Conservation (phyloP, 2,797 vertebrate species). For the Gymnothorax javanicus region DNA sequence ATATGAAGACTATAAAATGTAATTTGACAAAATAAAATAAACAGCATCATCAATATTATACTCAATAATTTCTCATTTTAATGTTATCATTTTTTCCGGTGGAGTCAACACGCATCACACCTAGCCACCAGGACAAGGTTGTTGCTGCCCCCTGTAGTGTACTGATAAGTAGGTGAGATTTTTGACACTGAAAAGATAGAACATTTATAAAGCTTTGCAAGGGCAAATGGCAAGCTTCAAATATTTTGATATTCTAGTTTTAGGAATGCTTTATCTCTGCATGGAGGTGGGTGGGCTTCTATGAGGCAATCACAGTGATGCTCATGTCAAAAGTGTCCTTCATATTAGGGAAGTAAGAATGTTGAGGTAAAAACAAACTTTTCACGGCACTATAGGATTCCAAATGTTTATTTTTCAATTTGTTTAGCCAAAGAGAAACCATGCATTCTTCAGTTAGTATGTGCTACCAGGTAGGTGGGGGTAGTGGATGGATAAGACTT, state of each 20-base stretch:
- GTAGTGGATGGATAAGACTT: not conserved
- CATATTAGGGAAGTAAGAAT: not conserved
- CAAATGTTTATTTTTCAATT: constrained; percentile 3
- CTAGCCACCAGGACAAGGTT: constrained; percentile 2
- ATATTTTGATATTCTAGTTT: not conserved
- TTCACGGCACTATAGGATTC: not conserved
- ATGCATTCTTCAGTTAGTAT: not conserved
- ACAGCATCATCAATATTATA: not conserved
- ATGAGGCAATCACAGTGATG: not conserved
- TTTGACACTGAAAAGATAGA: not conserved
- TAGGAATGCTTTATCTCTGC: not conserved
- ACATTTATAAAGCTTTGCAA: not conserved
- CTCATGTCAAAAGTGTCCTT: not conserved
- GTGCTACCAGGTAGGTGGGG: not conserved
- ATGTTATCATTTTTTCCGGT: not conserved
- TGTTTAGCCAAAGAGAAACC: constrained; percentile 4
- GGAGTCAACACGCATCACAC: not conserved
- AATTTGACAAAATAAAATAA: not conserved
- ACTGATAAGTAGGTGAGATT: not conserved
- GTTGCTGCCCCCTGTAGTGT: constrained; percentile 14
- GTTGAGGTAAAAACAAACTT: not conserved
- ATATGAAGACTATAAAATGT: not conserved
- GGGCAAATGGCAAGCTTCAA: not conserved
- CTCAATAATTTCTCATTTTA: not conserved
- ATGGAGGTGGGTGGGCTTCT: not conserved